Evolutionary conservation across 2,113 vertebrate genomes (phyloP), one percentile per base, ranked within the genome.

Genomic region (Rissa tridactyla): DNA sequence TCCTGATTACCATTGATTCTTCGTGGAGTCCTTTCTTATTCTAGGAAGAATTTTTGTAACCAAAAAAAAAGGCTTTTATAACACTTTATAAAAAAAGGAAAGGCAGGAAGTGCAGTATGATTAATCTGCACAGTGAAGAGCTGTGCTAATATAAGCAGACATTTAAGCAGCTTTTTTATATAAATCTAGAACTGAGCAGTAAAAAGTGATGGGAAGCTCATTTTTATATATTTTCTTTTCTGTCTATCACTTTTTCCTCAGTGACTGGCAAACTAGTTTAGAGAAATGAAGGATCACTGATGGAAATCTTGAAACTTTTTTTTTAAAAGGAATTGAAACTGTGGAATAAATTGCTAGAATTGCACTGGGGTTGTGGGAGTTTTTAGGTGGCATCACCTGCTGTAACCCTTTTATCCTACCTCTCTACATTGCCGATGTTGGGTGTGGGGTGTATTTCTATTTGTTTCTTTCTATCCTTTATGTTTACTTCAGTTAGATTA

Each of bases 101-200:
- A 83, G 52, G 49, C 65, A 75, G 83, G 73, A 95, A 94, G 25
- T 44, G 13, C 52, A 68, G 19, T 49, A 38, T 72, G 73, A 87
- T 76, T 87, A 65, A 86, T 76, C 40, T 52, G 44, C 18, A 36
- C 44, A 79, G 61, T 38, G 77, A 72, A 76, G 69, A 90, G 34
- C 75, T 88, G 27, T 92, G 66, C 46, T 88, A 69, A 93, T 61
- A 34, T 13, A 9, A 88, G n/a, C 62, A 91, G 94, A 93, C 30
- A 40, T 46, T 76, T 79, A 68, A 61, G 34, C 20, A 68, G n/a
- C 17, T 84, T 32, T 86, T 55, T 46, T 5, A 30, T 55, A 61
- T 72, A 49, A 76, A 69, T 47, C 61, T 60, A 58, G 73, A 90
- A 82, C 26, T 40, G 57, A 91, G 66, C n/a, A 40, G 40, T 79